Conservation (phyloP, 2,888 invertebrate genomes). For the Neoaliturus tenellus region DNA sequence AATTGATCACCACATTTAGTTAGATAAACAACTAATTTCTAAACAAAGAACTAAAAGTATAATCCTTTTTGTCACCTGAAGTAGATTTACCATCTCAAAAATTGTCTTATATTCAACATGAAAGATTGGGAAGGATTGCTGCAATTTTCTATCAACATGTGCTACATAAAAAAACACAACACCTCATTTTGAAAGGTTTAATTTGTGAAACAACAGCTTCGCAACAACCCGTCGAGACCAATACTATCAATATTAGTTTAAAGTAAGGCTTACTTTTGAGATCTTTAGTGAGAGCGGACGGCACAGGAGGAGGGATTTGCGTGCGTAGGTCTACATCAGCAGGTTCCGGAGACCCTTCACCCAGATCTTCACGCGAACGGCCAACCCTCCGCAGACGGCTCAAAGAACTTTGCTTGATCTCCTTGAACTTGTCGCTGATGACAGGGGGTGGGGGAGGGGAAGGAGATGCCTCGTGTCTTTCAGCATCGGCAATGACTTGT, state of each 20-base stretch:
- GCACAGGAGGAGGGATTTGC: not conserved
- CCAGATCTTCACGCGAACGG: slow-evolving; percentile 61
- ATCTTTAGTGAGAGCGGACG: slow-evolving; percentile 37
- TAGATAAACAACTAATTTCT: too few relatives aligned
- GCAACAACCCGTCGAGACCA: slow-evolving; percentile 62
- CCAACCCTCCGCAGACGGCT: slow-evolving; percentile 67
- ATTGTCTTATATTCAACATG: not conserved
- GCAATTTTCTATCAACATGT: not conserved
- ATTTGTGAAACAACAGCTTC: slow-evolving; percentile 20
- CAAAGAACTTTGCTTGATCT: slow-evolving; percentile 76
- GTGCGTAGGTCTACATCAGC: slow-evolving; percentile 48
- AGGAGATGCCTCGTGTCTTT: slow-evolving; percentile 53
- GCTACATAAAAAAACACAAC: slow-evolving; percentile 29
- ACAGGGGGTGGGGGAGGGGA: slow-evolving; percentile 51
- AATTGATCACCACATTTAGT: too few relatives aligned
- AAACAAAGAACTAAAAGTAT: slow-evolving; percentile 5
- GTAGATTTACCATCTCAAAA: not conserved
- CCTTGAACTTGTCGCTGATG: slow-evolving; percentile 73
- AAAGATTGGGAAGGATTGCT: not conserved
- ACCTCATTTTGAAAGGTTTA: slow-evolving; percentile 28
- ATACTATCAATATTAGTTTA: slow-evolving; percentile 63
- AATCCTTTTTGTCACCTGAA: not conserved
- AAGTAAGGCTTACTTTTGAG: slow-evolving; percentile 63
- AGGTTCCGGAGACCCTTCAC: slow-evolving; percentile 41
- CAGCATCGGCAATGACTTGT: slow-evolving; percentile 45